These are phyloP conservation scores for Platyrinchus mystaceus DNA, from an alignment of 2,797 vertebrate genomes.

Conservation along the genomic window DNA sequence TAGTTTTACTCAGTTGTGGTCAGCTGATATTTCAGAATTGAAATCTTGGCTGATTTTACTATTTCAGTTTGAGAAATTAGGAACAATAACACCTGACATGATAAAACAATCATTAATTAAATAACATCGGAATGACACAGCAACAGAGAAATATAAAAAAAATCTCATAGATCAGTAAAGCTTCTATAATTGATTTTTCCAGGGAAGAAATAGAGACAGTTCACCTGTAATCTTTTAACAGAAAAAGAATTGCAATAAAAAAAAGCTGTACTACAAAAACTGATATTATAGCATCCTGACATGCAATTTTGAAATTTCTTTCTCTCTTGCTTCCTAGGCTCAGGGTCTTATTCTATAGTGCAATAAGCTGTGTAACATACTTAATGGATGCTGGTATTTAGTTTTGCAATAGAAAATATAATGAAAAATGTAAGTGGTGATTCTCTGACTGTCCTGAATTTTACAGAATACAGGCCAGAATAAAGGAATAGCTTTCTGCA, in stretches of 20 bases:
- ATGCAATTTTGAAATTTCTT: neutral
- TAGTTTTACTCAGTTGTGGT: neutral
- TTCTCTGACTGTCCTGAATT: neutral
- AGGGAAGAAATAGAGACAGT: neutral
- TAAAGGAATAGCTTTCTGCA: neutral
- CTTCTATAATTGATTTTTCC: neutral
- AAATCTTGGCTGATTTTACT: neutral
- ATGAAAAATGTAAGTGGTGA: neutral
- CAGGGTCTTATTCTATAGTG: neutral
- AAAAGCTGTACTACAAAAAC: neutral
- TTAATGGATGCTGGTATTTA: neutral
- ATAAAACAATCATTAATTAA: neutral
- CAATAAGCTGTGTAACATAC: neutral
- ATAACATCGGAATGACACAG: neutral
- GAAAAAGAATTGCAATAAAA: neutral
- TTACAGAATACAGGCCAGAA: neutral
- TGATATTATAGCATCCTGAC: neutral
- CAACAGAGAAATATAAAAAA: neutral
- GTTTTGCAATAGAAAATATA: neutral
- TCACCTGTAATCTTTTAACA: neutral
- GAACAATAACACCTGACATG: neutral
- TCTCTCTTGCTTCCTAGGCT: neutral
- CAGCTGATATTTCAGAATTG: neutral
- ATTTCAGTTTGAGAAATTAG: neutral
- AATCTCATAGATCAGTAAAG: neutral